Evolutionary conservation across 1,140 invertebrate genomes (phyloP), one percentile per base, ranked within the genome.

Genomic region (Drosophila sucinea): DNA sequence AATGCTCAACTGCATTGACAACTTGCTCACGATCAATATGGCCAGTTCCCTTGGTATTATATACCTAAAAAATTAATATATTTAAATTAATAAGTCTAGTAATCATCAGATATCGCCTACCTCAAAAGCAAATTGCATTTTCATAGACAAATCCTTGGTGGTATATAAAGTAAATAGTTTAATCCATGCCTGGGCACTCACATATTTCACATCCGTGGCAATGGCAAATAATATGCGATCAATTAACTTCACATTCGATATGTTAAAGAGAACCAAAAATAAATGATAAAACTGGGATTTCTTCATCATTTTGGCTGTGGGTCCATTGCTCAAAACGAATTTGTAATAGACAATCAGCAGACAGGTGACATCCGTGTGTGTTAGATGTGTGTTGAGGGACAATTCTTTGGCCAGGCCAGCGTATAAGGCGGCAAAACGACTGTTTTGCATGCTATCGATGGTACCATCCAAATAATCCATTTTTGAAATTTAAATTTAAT

Each of bases 341-440:
- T 80, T 80, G 44, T 80, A 79, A 41, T 79, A 80, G 10, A 79
- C 63, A 30, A 79, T 67, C 0, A 80, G 30, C 29, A 80, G 47
- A 41, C 71, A 75, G 17, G 58, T 71, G 8, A 79, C 44, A 25
- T 80, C 78, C 40, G 68, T 51, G 0, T 61, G 73, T 0, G 74
- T 27, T 33, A 77, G 54, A 3, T 70, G 76, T 11, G 73, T 44
- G 5, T 0, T 47, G 29, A 30, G 44, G 10, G 55, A 17, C 1
- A 74, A 55, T 4, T 79, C 69, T 41, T 62, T 62, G 7, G 79
- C 65, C 25, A 79, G 4, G 1, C 76, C 60, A n/a, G 62, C 41
- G 11, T 79, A 79, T 1, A 69, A 17, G 0, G 70, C 62, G 4
- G 10, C 27, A 44, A 79, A 79, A 2, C 76, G 70, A 4, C 70